These are phyloP conservation scores for Xiphorhynchus elegans DNA, from an alignment of 2,113 vertebrate genomes.

Conservation along the genomic window DNA sequence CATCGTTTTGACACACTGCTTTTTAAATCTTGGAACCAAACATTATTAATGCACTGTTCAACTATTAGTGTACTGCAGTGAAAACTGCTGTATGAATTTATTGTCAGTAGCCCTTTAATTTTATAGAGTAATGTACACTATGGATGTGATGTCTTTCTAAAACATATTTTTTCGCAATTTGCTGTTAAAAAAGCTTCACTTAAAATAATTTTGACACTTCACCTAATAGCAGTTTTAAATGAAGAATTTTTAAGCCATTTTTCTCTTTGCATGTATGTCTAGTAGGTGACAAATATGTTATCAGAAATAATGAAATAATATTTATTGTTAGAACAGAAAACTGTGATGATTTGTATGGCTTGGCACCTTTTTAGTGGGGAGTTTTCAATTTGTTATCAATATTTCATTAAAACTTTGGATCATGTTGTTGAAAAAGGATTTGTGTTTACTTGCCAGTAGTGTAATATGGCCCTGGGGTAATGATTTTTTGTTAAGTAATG, in stretches of 20 bases:
- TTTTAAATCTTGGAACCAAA: background rate
- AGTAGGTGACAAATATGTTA: background rate
- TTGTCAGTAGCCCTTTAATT: constrained; percentile 14
- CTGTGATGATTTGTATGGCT: constrained; percentile 36
- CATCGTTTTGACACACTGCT: background rate
- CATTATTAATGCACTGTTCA: background rate
- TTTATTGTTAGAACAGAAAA: constrained; percentile 31
- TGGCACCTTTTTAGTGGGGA: constrained; percentile 47
- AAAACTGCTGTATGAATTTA: constrained; percentile 17
- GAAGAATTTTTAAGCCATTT: background rate
- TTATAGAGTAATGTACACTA: background rate
- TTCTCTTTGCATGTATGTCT: background rate
- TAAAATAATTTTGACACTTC: background rate
- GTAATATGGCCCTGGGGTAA: constrained; percentile 73
- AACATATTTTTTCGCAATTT: constrained; percentile 6
- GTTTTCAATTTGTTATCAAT: constrained; percentile 65
- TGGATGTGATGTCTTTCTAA: background rate
- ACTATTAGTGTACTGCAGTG: background rate
- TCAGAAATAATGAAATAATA: background rate
- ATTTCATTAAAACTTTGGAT: constrained; percentile 66
- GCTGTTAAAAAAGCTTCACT: constrained; percentile 12
- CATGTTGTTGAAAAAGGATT: constrained; percentile 69
- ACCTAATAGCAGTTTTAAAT: constrained; percentile 6
- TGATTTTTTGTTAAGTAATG: constrained; percentile 75
- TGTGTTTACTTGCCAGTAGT: constrained; percentile 70